Base-by-base conservation (phyloP, 2,888 invertebrate species). In the Leptopilina drosophilae region DNA sequence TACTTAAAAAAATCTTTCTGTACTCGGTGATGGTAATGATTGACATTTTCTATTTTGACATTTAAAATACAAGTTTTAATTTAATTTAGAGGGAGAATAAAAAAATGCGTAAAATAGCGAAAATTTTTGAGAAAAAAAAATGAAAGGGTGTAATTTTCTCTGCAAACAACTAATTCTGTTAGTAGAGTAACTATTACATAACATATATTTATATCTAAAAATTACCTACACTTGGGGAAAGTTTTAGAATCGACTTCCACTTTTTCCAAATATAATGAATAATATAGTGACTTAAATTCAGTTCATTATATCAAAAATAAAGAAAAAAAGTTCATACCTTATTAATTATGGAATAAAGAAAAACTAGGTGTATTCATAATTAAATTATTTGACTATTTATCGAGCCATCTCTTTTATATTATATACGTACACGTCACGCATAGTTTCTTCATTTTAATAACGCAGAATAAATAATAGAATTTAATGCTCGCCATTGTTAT, bases 261-360 rank as follows among this genome's bases (percentile, higher is more conserved):
- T 73, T 53, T 73, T 73, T 9, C 33, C n/a, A 56, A 73, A 49
- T 42, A 73, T 56, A 53, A 73, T 56, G 73, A 53, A 73, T 33
- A 56, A 73, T 56, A n/a, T 9, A 33, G n/a, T n/a, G 56, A 53
- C 53, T 69, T 53, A 56, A 14, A 46, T 67, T 49, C 26, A 33
- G 26, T 15, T 12, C 53, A 33, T 73, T 9, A 73, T 33, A 33
- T 33, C 33, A 33, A 33, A 33, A 33, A 9, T 11, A 49, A 49
- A 11, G 3, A 49, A 11, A 49, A 49, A 33, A 56, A 56, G 14
- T 7, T 14, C 4, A 56, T 69, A 49, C 33, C 33, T 33, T 20
- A 20, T 33, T 33, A 3, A 33, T 33, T 33, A 33, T 33, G 33
- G 33, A 33, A 33, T 33, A 33, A 33, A 33, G 33, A 26, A 69